phyloP scores from a whole-genome alignment of 2,888 invertebrate genomes.

The Sericinus montela region DNA sequence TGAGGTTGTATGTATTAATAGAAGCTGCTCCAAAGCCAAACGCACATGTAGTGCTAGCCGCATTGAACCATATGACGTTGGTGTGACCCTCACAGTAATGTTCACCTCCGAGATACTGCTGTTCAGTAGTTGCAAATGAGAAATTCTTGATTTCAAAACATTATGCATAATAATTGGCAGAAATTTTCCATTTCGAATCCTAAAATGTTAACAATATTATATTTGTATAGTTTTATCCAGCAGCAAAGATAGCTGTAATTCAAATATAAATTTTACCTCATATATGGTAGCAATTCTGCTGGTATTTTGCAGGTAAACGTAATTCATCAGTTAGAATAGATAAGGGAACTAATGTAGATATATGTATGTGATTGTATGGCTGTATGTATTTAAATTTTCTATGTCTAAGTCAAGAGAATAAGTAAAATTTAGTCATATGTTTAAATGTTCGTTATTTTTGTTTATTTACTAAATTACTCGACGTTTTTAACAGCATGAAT shows the following conservation, averaged over 20 bases:
- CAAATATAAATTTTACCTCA: slow-evolving; percentile 62
- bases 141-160: slow-evolving; percentile 87
- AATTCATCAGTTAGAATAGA: slow-evolving; percentile 88
- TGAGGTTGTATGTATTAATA: too few species aligned
- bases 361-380: too few species aligned
- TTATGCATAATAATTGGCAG: slow-evolving; percentile 92
- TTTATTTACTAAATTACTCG: too few species aligned
- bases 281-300: slow-evolving; percentile 81
- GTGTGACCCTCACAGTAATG: slow-evolving; percentile 84
- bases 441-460: too few species aligned
- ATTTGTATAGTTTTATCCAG: too few species aligned
- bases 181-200: slow-evolving; percentile 83
- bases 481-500: too few species aligned
- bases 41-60: slow-evolving; percentile 88
- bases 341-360: slow-evolving; percentile 85
- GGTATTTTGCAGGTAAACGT: slow-evolving; percentile 84
- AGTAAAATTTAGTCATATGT: too few species aligned
- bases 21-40: slow-evolving; percentile 84
- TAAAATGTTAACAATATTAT: slow-evolving; percentile 42
- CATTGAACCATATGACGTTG: slow-evolving; percentile 88
- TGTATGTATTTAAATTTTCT: too few species aligned
- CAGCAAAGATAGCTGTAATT: too few species aligned
- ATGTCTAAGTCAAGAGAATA: too few species aligned
- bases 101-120: slow-evolving; percentile 80
- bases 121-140: slow-evolving; percentile 85